Evolutionary conservation across 2,888 invertebrate genomes (phyloP).

Genomic region (Mechanitis messenoides): DNA sequence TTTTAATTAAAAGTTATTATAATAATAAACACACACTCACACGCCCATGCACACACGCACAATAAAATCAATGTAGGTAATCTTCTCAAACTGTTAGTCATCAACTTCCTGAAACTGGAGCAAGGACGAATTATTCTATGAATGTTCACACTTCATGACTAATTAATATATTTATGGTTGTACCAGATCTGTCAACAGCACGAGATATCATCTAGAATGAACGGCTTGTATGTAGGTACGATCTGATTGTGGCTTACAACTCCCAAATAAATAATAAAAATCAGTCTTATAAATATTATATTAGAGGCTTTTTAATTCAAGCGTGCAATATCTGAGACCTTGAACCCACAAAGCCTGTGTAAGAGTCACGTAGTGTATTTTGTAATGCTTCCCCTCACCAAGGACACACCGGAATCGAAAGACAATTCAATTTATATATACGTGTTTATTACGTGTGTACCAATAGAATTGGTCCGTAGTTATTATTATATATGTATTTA

Average conservation of each 20-base stretch:
- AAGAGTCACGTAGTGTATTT: slow-evolving; percentile 23
- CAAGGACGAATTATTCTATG: slow-evolving; percentile 16
- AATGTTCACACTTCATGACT: slow-evolving; percentile 14
- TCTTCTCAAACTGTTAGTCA: slow-evolving; percentile 11
- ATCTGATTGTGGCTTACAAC: no score
- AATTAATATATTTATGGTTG: slow-evolving; percentile 8
- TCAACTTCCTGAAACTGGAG: slow-evolving; percentile 13
- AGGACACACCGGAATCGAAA: slow-evolving; percentile 16
- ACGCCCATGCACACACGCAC: not conserved
- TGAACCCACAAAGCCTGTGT: slow-evolving; percentile 27
- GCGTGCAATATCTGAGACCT: slow-evolving; percentile 22
- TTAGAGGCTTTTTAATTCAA: slow-evolving; percentile 6
- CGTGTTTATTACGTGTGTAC: no score
- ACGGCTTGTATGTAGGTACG: no score
- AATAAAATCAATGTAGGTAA: not conserved
- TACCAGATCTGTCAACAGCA: not conserved
- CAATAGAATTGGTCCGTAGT: no score
- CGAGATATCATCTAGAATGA: not conserved
- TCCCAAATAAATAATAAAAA: no score
- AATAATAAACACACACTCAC: slow-evolving; percentile 22
- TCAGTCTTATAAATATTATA: no score
- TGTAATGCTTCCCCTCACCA: slow-evolving; percentile 23
- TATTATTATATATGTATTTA: not conserved
- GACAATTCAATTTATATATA: not conserved
- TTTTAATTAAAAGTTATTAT: slow-evolving; percentile 11